Conservation (phyloP, 2,888 invertebrate genomes). For the Tuta absoluta region DNA sequence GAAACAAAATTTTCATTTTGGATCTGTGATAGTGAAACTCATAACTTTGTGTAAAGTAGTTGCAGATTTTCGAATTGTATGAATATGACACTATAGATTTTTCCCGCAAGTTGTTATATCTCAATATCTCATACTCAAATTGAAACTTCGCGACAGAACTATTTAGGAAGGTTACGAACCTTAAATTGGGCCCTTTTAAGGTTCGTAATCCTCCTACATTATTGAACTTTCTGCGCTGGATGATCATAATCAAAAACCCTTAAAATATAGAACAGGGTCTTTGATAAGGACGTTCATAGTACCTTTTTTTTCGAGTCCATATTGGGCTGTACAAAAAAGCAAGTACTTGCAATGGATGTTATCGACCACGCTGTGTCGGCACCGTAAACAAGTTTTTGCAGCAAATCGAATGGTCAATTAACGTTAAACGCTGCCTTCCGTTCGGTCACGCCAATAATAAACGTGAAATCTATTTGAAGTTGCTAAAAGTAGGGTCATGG, state of each 20-base stretch:
- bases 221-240: no score
- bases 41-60: no score
- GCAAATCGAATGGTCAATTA: constrained; percentile 10
- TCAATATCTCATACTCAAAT: no score
- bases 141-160: no score
- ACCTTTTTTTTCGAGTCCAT: neutral
- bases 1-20: no score
- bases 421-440: constrained; percentile 16
- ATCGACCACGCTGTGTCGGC: constrained; percentile 15
- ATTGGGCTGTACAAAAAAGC: neutral
- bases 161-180: no score
- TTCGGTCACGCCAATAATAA: constrained; percentile 19
- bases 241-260: neutral
- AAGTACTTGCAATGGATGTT: constrained; percentile 19
- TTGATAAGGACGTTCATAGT: neutral
- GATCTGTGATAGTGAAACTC: no score
- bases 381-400: constrained; percentile 21
- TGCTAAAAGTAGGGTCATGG: constrained; percentile 38
- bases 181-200: no score
- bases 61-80: no score
- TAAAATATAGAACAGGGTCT: neutral
- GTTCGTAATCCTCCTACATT: no score
- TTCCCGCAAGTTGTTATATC: no score
- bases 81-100: no score
- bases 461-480: constrained; percentile 19